A percentile compares a stretch with the other conserved stretches of the same genome.
Evolutionary conservation across 2,888 invertebrate species (phyloP).

Genomic region (Cantharis lateralis): DNA sequence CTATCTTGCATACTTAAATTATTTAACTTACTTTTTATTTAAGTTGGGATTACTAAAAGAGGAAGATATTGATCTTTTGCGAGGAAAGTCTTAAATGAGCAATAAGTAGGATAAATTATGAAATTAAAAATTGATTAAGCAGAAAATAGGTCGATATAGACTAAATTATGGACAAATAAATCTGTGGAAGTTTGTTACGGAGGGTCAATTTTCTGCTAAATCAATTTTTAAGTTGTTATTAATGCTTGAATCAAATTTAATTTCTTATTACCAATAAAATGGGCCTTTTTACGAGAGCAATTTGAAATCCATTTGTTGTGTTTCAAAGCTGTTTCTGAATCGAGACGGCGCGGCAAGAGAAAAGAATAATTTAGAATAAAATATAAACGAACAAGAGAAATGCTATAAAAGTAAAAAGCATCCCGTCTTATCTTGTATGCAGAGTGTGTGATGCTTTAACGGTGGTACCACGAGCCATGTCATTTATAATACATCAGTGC

Average conservation of each 20-base stretch:
- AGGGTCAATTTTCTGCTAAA: background rate
- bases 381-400: slow-evolving; percentile 7
- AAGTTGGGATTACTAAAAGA: background rate
- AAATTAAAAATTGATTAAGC: background rate
- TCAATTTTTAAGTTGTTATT: background rate
- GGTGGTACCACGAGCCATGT: slow-evolving; percentile 47
- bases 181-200: background rate
- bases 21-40: background rate
- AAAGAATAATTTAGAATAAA: background rate
- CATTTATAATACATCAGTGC: slow-evolving; percentile 48
- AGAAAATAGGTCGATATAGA: background rate
- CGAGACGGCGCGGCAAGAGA: background rate
- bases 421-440: slow-evolving; percentile 42
- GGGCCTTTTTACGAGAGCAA: background rate
- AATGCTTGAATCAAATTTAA: background rate
- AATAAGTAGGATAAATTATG: background rate
- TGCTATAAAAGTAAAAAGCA: slow-evolving; percentile 35
- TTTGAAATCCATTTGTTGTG: background rate
- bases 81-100: background rate
- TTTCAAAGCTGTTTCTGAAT: background rate
- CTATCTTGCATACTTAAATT: background rate
- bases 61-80: background rate
- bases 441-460: slow-evolving; percentile 44
- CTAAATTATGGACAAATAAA: background rate
- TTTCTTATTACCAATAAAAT: background rate